phyloP scores from a whole-genome alignment of 2,797 vertebrate genomes.

The Lophius americanus region DNA sequence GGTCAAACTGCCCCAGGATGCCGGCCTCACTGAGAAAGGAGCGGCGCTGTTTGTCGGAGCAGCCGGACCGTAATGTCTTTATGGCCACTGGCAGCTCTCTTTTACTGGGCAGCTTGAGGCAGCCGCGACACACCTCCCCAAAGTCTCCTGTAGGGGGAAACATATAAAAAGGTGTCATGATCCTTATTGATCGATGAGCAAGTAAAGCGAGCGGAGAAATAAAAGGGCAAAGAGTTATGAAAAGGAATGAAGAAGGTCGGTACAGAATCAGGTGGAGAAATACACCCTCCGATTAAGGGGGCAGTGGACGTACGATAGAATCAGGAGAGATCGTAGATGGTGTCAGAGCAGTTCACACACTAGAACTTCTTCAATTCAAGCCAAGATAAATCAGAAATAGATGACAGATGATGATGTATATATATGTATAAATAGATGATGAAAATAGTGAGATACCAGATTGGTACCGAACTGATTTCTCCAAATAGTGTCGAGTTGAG shows the following conservation, averaged over 20 bases:
- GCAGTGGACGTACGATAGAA: slow-evolving; percentile 43
- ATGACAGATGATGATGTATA: too few relatives aligned
- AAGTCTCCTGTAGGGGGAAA: slow-evolving; percentile 85
- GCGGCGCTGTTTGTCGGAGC: slow-evolving; percentile 88
- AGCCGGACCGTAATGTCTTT: slow-evolving; percentile 87
- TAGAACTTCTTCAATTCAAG: too few relatives aligned
- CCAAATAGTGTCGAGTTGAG: slow-evolving; percentile 12
- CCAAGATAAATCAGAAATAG: too few relatives aligned
- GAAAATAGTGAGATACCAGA: slow-evolving; percentile 17
- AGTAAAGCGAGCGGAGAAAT: neutral
- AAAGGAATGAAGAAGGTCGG: neutral
- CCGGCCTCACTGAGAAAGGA: slow-evolving; percentile 90
- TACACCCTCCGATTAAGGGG: slow-evolving; percentile 6
- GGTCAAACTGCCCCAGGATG: slow-evolving; percentile 95
- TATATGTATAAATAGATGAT: too few relatives aligned
- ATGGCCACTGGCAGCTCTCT: slow-evolving; percentile 91
- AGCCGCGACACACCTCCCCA: slow-evolving; percentile 90
- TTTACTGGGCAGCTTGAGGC: slow-evolving; percentile 92
- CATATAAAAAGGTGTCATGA: slow-evolving; percentile 20
- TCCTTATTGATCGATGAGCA: neutral
- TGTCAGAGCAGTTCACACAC: slow-evolving; percentile 21
- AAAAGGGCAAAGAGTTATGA: neutral
- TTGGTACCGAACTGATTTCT: slow-evolving; percentile 20
- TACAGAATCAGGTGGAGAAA: slow-evolving; percentile 23
- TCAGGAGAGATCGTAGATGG: slow-evolving; percentile 57